phyloP scores from a whole-genome alignment of 1,140 invertebrate genomes.

The Apis laboriosa region DNA sequence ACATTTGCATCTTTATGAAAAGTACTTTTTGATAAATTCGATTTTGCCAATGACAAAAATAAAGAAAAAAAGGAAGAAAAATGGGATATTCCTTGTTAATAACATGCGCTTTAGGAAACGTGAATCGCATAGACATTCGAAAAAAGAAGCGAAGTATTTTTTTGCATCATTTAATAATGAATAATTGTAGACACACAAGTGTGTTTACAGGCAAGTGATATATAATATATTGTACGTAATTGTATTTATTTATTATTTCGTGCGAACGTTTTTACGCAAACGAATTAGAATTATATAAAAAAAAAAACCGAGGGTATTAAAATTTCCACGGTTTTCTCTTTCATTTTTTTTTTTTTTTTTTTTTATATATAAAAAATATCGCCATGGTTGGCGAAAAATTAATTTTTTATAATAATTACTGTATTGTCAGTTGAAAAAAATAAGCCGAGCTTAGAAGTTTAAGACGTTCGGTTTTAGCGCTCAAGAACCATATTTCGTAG shows the following conservation, averaged over 20 bases:
- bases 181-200: constrained; percentile 32
- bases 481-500: constrained; percentile 30
- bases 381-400: constrained; percentile 11
- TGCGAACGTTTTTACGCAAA: constrained; percentile 42
- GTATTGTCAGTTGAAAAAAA: constrained; percentile 38
- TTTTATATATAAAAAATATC: constrained; percentile 23
- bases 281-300: constrained; percentile 37
- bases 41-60: constrained; percentile 16
- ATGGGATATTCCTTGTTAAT: constrained; percentile 12
- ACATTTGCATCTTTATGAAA: background rate
- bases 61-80: background rate
- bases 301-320: constrained; percentile 13
- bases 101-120: background rate
- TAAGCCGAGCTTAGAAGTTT: constrained; percentile 34
- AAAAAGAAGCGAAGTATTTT: constrained; percentile 23
- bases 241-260: constrained; percentile 60
- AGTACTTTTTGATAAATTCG: constrained; percentile 21
- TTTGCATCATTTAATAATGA: constrained; percentile 30
- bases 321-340: constrained; percentile 29
- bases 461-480: constrained; percentile 42
- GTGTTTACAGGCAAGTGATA: constrained; percentile 57
- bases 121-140: background rate
- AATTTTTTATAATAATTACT: constrained; percentile 51
- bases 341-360: background rate
- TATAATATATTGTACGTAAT: constrained; percentile 34